Conservation (phyloP, 2,888 invertebrate genomes). For the Sylvicola fuscatus region DNA sequence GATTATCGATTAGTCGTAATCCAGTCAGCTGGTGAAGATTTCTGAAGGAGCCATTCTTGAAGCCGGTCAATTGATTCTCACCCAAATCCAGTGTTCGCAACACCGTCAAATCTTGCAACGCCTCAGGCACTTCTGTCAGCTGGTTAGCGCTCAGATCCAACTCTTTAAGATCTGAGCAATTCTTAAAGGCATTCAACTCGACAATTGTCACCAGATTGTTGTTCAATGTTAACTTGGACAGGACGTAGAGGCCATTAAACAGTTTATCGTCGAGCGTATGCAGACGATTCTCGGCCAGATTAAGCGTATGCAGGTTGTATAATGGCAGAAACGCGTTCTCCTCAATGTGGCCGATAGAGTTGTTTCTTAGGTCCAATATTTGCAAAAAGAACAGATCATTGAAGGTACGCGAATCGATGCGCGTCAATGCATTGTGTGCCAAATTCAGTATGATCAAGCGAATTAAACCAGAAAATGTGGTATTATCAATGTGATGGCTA, state of each 20-base stretch:
- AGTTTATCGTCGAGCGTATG: slow-evolving; percentile 61
- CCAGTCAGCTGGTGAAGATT: slow-evolving; percentile 74
- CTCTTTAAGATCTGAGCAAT: slow-evolving; percentile 74
- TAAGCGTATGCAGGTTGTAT: slow-evolving; percentile 74
- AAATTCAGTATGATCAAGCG: slow-evolving; percentile 67
- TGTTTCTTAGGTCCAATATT: slow-evolving; percentile 67
- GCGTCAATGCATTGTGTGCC: slow-evolving; percentile 66
- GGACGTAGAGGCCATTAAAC: slow-evolving; percentile 64
- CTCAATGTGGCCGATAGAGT: slow-evolving; percentile 73
- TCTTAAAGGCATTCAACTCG: slow-evolving; percentile 63
- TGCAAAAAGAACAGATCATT: slow-evolving; percentile 72
- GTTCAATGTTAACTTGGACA: slow-evolving; percentile 66
- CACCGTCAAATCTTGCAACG: slow-evolving; percentile 58
- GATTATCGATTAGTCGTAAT: slow-evolving; percentile 73
- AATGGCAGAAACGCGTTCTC: slow-evolving; percentile 72
- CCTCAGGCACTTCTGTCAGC: slow-evolving; percentile 59
- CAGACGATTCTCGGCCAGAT: slow-evolving; percentile 70
- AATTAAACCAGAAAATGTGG: slow-evolving; percentile 67
- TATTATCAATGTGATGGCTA: slow-evolving; percentile 65
- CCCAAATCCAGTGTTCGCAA: slow-evolving; percentile 78
- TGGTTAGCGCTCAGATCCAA: slow-evolving; percentile 76
- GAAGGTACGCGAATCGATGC: slow-evolving; percentile 66
- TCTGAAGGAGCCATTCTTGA: slow-evolving; percentile 67
- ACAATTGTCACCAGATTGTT: slow-evolving; percentile 65
- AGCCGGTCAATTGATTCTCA: slow-evolving; percentile 70